Evolutionary conservation across 2,888 invertebrate genomes (phyloP).

Genomic region (Napeogenes inachia): DNA sequence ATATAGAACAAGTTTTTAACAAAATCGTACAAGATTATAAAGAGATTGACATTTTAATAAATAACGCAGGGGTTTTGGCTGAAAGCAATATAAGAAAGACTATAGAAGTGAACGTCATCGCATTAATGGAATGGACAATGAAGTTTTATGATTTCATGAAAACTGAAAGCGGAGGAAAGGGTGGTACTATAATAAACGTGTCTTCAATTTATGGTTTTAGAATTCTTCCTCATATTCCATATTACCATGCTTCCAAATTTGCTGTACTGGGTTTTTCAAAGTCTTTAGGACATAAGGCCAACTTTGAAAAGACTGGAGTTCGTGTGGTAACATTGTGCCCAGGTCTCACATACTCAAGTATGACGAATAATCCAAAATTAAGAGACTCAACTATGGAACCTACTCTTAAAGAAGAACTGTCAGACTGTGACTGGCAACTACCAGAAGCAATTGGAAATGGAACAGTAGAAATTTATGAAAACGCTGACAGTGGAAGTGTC

Average conservation of each 20-base stretch:
- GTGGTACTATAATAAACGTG: constrained; percentile 79
- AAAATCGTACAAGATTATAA: constrained; percentile 40
- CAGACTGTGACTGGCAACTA: constrained; percentile 33
- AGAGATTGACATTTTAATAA: constrained; percentile 51
- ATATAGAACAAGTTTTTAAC: constrained; percentile 55
- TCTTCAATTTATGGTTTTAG: constrained; percentile 75
- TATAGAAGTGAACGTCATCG: constrained; percentile 45
- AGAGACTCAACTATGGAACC: constrained; percentile 26
- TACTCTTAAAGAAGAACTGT: constrained; percentile 20
- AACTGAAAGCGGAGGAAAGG: constrained; percentile 67
- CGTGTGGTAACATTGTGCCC: constrained; percentile 62
- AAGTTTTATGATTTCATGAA: constrained; percentile 75
- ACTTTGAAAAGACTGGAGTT: constrained; percentile 60
- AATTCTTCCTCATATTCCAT: constrained; percentile 64
- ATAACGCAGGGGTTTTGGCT: constrained; percentile 51
- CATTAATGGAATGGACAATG: constrained; percentile 51
- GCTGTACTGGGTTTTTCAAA: constrained; percentile 66
- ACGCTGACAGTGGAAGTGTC: constrained; percentile 61
- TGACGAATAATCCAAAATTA: constrained; percentile 20
- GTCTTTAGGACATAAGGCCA: constrained; percentile 54
- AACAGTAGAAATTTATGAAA: constrained; percentile 37
- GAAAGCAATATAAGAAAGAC: constrained; percentile 34
- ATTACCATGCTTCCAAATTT: constrained; percentile 76
- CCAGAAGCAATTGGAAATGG: constrained; percentile 36
- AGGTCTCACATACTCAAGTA: constrained; percentile 55